Base-by-base conservation (phyloP, 1,140 invertebrate genomes). In the Bicyclus anynana region DNA sequence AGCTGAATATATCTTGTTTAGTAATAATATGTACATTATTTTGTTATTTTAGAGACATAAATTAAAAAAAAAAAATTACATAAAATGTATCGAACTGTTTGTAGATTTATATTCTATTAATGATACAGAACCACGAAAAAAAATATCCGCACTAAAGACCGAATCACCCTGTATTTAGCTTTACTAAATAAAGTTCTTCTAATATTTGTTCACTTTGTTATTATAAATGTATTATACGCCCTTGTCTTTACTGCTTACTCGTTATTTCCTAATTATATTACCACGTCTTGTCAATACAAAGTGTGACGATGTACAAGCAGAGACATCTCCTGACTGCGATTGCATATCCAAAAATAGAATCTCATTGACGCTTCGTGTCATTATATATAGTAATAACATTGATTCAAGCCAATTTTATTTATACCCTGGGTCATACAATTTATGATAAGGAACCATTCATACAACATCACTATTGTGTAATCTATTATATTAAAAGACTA, bases 401-500 rank as follows among this genome's bases (percentile, higher is more conserved):
- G 17, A 51, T n/a, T 37, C 49, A 37, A 51, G 49, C 49, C 49
- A 51, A 51, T 37, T 37, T 37, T 51, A 51, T 51, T 51, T 37
- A 16, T 40, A 40, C 13, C 35, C 13, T 17, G 17, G 1, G 13
- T 40, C 13, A 5, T 4, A 6, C 37, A 16, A 16, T 40, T 17
- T 14, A 40, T 40, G 17, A 40, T 17, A 14, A 13, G 1, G 37
- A 40, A 40, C 37, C 5, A 17, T 40, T 40, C 13, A 7, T 14
- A 14, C 14, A 16, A 3, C 29, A 33, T 12, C 7, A 33, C 3
- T 33, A 1, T 1, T 33, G 7, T 23, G 7, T 23, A 23, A 23
- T 4, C 3, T 23, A n/a, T n/a, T n/a, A n/a, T n/a, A n/a, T n/a
- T n/a, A n/a, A n/a, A n/a, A n/a, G n/a, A n/a, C n/a, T n/a, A n/a